These are phyloP conservation scores for Rhinogobius similis DNA, from an alignment of 2,113 vertebrate species.

Conservation along the genomic window DNA sequence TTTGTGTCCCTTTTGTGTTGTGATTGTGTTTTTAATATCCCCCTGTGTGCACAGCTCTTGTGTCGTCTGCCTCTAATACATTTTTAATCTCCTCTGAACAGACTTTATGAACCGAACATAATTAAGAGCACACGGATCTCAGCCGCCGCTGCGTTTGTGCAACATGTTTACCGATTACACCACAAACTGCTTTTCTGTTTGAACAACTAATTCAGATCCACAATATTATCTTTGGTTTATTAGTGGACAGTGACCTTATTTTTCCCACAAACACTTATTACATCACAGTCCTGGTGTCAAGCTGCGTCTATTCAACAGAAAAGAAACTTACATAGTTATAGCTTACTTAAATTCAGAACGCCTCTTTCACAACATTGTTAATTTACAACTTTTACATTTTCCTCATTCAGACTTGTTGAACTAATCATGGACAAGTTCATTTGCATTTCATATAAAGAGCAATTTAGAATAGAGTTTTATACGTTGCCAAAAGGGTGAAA, in stretches of 20 bases:
- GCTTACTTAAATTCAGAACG: no score
- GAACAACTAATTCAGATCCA: constrained; percentile 13
- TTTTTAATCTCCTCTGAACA: neutral
- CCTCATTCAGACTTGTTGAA: no score
- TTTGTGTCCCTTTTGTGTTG: neutral
- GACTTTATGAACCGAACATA: neutral
- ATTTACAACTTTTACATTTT: no score
- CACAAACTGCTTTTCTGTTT: constrained; percentile 19
- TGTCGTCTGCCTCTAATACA: neutral
- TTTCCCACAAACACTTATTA: neutral
- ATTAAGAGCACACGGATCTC: neutral
- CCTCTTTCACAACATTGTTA: no score
- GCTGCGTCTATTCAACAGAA: no score
- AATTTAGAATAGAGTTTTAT: no score
- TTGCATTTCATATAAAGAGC: no score
- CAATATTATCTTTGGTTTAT: neutral
- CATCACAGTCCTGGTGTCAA: neutral
- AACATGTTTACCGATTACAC: constrained; percentile 9
- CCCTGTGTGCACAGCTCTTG: neutral
- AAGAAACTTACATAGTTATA: no score
- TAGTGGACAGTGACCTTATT: neutral
- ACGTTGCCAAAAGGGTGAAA: no score
- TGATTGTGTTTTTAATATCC: neutral
- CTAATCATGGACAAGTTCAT: no score
- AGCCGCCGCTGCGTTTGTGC: neutral